Evolutionary conservation across 2,888 invertebrate genomes (phyloP).

Genomic region (Stegana nigrithorax): DNA sequence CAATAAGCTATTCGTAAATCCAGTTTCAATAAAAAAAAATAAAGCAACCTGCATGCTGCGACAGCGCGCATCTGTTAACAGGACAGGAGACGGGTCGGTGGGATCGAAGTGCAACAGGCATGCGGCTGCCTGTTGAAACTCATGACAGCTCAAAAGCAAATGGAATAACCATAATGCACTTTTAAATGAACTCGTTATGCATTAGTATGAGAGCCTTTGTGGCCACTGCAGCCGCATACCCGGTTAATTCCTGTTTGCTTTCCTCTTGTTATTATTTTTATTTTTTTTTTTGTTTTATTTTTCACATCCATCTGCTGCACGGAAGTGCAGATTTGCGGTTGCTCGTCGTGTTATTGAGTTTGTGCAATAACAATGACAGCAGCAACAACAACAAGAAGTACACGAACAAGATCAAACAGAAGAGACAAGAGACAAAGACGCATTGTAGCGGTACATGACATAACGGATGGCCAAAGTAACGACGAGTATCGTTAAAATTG

Average conservation of each 20-base stretch:
- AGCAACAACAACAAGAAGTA: too few relatives aligned
- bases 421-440: too few relatives aligned
- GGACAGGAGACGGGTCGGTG: slow-evolving; percentile 17
- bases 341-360: neutral
- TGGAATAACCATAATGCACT: neutral
- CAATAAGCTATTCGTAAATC: slow-evolving; percentile 28
- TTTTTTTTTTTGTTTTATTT: too few relatives aligned
- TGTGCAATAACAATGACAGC: too few relatives aligned
- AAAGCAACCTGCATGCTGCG: too few relatives aligned
- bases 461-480: neutral
- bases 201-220: too few relatives aligned
- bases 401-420: too few relatives aligned
- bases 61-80: neutral
- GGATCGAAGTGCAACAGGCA: neutral
- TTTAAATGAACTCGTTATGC: slow-evolving; percentile 5
- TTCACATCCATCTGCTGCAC: neutral
- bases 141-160: neutral
- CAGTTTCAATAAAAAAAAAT: slow-evolving; percentile 31
- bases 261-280: too few relatives aligned
- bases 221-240: neutral
- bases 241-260: too few relatives aligned
- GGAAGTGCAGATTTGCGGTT: neutral
- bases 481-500: neutral
- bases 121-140: neutral
- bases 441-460: neutral